Conservation (phyloP, 2,888 invertebrate genomes). For the Eurois occulta region DNA sequence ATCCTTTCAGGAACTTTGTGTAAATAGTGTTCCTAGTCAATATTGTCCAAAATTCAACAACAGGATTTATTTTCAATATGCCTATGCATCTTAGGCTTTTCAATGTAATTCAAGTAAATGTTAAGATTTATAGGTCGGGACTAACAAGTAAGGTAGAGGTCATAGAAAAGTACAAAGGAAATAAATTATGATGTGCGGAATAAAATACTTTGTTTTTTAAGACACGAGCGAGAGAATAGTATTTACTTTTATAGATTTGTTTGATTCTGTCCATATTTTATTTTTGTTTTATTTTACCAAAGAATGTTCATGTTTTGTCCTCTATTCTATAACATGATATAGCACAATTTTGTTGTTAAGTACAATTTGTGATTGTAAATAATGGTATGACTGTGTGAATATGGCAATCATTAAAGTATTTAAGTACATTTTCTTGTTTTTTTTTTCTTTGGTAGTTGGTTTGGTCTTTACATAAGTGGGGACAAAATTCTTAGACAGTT, state of each 20-base stretch:
- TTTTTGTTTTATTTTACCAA: constrained; percentile 77
- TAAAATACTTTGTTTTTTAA: constrained; percentile 64
- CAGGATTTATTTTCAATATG: constrained; percentile 51
- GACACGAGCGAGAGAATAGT: constrained; percentile 70
- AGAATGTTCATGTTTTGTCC: constrained; percentile 73
- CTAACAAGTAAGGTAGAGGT: constrained; percentile 77
- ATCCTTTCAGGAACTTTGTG: constrained; percentile 7
- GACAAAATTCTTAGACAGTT: neutral
- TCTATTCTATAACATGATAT: constrained; percentile 72
- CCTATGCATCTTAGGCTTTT: constrained; percentile 51
- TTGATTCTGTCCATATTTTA: constrained; percentile 78
- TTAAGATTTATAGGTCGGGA: constrained; percentile 70
- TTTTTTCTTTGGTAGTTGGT: constrained; percentile 5
- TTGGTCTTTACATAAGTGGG: neutral
- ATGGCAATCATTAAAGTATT: constrained; percentile 89
- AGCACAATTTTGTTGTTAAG: constrained; percentile 89
- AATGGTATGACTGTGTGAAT: constrained; percentile 88
- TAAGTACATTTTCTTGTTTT: constrained; percentile 78
- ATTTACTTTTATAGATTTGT: constrained; percentile 65
- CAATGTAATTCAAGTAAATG: constrained; percentile 60
- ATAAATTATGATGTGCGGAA: constrained; percentile 53
- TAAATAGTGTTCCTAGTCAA: constrained; percentile 56
- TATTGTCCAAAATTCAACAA: constrained; percentile 53
- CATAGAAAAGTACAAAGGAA: constrained; percentile 83
- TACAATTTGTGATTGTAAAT: constrained; percentile 88